These are phyloP conservation scores for Ypsolopha scabrella DNA, from an alignment of 2,888 invertebrate genomes.

Conservation along the genomic window DNA sequence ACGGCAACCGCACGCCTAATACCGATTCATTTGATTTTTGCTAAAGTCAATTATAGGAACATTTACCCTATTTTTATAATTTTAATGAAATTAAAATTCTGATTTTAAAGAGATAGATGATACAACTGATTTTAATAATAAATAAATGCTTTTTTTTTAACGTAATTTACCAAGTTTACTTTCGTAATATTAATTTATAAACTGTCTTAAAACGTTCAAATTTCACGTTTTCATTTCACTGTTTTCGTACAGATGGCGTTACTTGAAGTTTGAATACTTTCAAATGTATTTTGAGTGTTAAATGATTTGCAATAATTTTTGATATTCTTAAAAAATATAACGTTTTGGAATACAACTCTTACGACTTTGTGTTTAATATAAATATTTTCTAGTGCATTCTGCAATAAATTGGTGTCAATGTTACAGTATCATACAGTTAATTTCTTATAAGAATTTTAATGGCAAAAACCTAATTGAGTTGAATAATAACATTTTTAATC, in stretches of 20 bases:
- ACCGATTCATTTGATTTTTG: constrained; percentile 7
- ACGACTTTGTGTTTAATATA: too few species aligned
- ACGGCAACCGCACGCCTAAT: constrained; percentile 4
- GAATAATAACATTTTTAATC: constrained; percentile 3
- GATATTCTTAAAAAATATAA: too few species aligned
- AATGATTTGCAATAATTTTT: too few species aligned
- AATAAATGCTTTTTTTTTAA: background rate
- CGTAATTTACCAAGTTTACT: background rate
- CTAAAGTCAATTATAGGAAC: constrained; percentile 24
- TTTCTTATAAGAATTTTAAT: background rate
- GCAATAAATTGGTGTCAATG: constrained; percentile 14
- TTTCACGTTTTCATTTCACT: background rate
- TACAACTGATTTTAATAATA: background rate
- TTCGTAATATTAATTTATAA: background rate
- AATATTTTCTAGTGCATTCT: constrained; percentile 23
- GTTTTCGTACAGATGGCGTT: constrained; percentile 27
- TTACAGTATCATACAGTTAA: background rate
- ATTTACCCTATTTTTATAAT: constrained; percentile 20
- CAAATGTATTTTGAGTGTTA: too few species aligned
- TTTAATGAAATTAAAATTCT: background rate
- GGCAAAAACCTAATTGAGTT: background rate
- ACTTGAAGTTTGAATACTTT: constrained; percentile 3
- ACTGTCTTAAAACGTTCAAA: background rate
- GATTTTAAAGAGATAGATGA: background rate
- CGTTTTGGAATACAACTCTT: too few species aligned